Base-by-base conservation (phyloP, 2,797 vertebrate genomes). In the Cyclopterus lumpus region DNA sequence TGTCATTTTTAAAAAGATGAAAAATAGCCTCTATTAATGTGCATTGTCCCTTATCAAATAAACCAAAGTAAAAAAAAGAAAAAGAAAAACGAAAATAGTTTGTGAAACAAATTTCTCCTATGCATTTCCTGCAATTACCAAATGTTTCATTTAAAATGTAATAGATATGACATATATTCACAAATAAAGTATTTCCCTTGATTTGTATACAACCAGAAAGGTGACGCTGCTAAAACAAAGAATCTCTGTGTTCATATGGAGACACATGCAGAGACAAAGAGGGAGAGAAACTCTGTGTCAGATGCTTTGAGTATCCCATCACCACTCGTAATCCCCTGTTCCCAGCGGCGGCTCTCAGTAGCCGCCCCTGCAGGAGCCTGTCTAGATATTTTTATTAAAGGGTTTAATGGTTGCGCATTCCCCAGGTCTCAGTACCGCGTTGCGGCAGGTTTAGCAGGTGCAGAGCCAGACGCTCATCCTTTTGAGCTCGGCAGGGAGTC, bases 341-440 rank as follows among this genome's bases (percentile, higher is more conserved):
- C 88, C 84, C 85, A 32, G 74, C 22, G 14, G 73, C 75, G 67
- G 55, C 66, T 79, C 74, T 46, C 71, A 65, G 69, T 75, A 73
- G 74, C 77, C 72, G 69, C 38, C 79, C 61, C 78, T 73, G 71
- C 73, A 80, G 86, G 74, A 82, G 78, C 68, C 77, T 77, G 82
- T 88, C 84, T 81, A 73, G 77, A 83, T 77, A 75, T 83, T 84
- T 72, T 73, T 80, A 88, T 88, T 80, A 86, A 85, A 86, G 71
- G 73, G 40, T 61, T 82, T 5, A 4, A 64, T 76, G 79, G 77
- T 75, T 75, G 75, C 70, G 64, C 24, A 30, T 75, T 81, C 71
- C 80, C 83, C 72, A 64, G 70, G 74, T 83, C 75, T 70, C 80
- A 20, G 57, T 30, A 59, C 70, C 61, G 57, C 51, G 20, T 59